Base-by-base conservation (phyloP, 2,113 vertebrate species). In the Bos indicus region DNA sequence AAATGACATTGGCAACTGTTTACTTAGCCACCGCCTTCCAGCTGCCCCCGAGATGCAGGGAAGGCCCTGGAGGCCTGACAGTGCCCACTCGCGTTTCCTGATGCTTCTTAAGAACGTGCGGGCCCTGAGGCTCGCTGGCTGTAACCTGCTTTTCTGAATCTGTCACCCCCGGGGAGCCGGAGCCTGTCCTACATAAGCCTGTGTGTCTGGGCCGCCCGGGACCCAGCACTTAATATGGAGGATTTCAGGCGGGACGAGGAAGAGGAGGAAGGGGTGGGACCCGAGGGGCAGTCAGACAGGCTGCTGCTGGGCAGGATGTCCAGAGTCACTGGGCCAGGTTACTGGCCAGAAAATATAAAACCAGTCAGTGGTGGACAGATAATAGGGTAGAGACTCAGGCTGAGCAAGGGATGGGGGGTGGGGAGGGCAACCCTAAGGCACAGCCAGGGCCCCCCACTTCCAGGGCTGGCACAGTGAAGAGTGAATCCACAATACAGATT, bases 111-210 rank as follows among this genome's bases (percentile, higher is more conserved):
- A 1, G 36, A 40, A 25, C 3, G 14, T 6, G 74, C 56, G 10
- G 40, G 80, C 74, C 54, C 64, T 8, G 52, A 23, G 48, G 87
- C 28, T 13, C 48, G 0, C 80, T 11, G 88, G 40, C 96, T 48
- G 25, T 40, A 57, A 74, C 91, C 85, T 56, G 95, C 81, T 95
- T 89, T 95, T 81, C 74, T 7, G 3, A 30, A 13, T 40, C 78
- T 40, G 86, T 30, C 0, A n/a, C 40, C 51, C 97, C 67, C 13
- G 0, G 56, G 93, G 93, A 82, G 83, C 67, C 0, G 0, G 36
- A 54, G 86, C 83, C 86, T 94, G 93, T 51, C 98, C 98, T 95
- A 84, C 90, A 84, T 95, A 64, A 30, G 90, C 9, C 52, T 74
- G 74, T 62, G 74, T 2, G 46, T 43, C 71, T 14, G 92, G 81